Evolutionary conservation across 1,140 invertebrate genomes (phyloP), one percentile per base, ranked within the genome.

Genomic region (Wiebesia pumilae): DNA sequence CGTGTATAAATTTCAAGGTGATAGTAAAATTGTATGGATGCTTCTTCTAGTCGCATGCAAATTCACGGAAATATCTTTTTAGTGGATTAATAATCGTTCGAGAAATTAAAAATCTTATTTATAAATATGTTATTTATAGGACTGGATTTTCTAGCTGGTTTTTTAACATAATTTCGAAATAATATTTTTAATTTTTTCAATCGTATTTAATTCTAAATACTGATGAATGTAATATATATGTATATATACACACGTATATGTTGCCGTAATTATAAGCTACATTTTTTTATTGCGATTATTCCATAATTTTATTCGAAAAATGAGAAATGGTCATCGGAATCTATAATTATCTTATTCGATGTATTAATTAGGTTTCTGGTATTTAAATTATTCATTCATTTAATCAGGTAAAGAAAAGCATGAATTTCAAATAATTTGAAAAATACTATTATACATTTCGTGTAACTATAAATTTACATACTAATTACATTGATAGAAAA

Each of bases 1-100:
- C 81, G 81, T 71, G 83, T 85, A 82, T 75, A 81, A 84, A 87
- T 84, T 82, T 78, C 84, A 71, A 87, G 81, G 79, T n/a, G 21
- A 30, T 54, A 47, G 54, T 62, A 79, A 85, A 47, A 82, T 84
- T 83, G 80, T 86, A 86, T 38, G 85, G 85, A 69, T 86, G 85
- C 85, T 1, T 43, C 62, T 14, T 43, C 0, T n/a, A 14, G 58
- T 47, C 16, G 6, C 40, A 30, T 38, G 33, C 40, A 80, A 80
- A 85, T 71, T 33, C 51, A 75, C 43, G 21, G n/a, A 19, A 79
- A 80, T 71, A 80, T 4, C 83, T 80, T 58, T 65, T 65, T 67
- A 47, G 40, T n/a, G 21, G 3, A 79, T 71, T 71, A 80, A 30
- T 71, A 24, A 35, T 54, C 82, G 30, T 40, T 51, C 7, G 19